These are phyloP conservation scores for Pogonus chalceus DNA, from an alignment of 1,140 invertebrate species.

Conservation along the genomic window DNA sequence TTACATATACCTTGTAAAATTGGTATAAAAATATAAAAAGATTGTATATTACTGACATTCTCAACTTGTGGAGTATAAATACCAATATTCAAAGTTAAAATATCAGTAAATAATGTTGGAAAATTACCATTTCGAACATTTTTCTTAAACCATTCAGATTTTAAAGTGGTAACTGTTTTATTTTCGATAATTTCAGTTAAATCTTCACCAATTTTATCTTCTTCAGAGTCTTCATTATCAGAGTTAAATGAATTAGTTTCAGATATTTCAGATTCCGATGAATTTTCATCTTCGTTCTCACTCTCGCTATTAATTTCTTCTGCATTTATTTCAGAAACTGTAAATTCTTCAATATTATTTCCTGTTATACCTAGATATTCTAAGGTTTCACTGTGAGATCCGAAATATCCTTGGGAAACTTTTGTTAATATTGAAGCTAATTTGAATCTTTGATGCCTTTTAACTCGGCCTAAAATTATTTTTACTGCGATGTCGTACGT, in stretches of 20 bases:
- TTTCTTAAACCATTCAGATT: slow-evolving; percentile 47
- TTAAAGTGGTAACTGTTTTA: neutral
- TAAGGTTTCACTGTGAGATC: slow-evolving; percentile 43
- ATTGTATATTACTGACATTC: slow-evolving; percentile 46
- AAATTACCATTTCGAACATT: slow-evolving; percentile 47
- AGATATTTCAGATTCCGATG: slow-evolving; percentile 16
- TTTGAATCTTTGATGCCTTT: slow-evolving; percentile 39
- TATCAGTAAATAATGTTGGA: slow-evolving; percentile 54
- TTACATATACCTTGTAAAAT: slow-evolving; percentile 56
- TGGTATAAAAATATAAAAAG: slow-evolving; percentile 48
- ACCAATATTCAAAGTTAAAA: slow-evolving; percentile 50
- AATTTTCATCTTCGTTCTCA: slow-evolving; percentile 13
- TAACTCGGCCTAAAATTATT: slow-evolving; percentile 52
- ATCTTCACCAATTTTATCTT: slow-evolving; percentile 15
- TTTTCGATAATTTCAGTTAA: slow-evolving; percentile 37
- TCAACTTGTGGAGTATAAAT: slow-evolving; percentile 66
- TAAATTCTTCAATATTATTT: slow-evolving; percentile 10
- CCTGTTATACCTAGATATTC: slow-evolving; percentile 39
- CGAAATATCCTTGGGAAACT: slow-evolving; percentile 51
- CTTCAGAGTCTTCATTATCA: slow-evolving; percentile 15
- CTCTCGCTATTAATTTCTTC: slow-evolving; percentile 18
- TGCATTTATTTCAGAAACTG: slow-evolving; percentile 13
- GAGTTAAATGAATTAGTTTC: too few relatives aligned
- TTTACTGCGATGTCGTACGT: slow-evolving; percentile 54
- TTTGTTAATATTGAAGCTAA: slow-evolving; percentile 46